Evolutionary conservation across 2,113 vertebrate genomes (phyloP).

Genomic region (Perccottus glenii): DNA sequence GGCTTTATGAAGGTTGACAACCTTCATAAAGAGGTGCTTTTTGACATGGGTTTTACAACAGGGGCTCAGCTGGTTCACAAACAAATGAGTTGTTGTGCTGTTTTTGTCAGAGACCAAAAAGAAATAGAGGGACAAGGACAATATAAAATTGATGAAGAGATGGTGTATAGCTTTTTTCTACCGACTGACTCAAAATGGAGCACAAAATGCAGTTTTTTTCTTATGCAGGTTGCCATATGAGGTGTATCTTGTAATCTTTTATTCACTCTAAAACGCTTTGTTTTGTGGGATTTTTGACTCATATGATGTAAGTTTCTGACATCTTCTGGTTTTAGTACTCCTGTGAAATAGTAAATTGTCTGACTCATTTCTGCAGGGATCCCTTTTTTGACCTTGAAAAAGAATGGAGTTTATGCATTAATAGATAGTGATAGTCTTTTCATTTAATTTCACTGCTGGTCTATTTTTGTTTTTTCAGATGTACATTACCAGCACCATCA

Average conservation of each 20-base stretch:
- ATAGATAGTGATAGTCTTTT: background rate
- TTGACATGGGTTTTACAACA: too few relatives aligned
- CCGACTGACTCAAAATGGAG: background rate
- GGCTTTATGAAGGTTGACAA: too few relatives aligned
- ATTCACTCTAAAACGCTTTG: slow-evolving; percentile 23
- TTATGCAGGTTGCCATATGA: slow-evolving; percentile 1
- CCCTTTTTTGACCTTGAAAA: too few relatives aligned
- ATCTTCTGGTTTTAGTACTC: slow-evolving; percentile 24
- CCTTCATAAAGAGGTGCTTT: too few relatives aligned
- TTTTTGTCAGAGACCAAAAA: too few relatives aligned
- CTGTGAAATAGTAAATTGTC: slow-evolving; percentile 11
- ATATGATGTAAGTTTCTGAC: slow-evolving; percentile 45
- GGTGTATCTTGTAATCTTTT: slow-evolving; percentile 20
- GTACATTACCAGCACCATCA: slow-evolving; percentile 99
- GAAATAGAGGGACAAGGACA: too few relatives aligned
- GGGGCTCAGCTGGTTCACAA: too few relatives aligned
- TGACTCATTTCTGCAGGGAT: background rate
- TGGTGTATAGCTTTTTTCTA: background rate
- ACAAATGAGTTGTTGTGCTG: too few relatives aligned
- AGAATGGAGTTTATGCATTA: background rate
- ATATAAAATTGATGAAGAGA: too few relatives aligned
- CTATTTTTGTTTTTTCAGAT: slow-evolving; percentile 79
- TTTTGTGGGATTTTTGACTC: slow-evolving; percentile 14
- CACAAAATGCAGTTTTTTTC: background rate
- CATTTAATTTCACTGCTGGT: background rate